phyloP scores from a whole-genome alignment of 2,113 vertebrate genomes.

The Amphiprion ocellaris region DNA sequence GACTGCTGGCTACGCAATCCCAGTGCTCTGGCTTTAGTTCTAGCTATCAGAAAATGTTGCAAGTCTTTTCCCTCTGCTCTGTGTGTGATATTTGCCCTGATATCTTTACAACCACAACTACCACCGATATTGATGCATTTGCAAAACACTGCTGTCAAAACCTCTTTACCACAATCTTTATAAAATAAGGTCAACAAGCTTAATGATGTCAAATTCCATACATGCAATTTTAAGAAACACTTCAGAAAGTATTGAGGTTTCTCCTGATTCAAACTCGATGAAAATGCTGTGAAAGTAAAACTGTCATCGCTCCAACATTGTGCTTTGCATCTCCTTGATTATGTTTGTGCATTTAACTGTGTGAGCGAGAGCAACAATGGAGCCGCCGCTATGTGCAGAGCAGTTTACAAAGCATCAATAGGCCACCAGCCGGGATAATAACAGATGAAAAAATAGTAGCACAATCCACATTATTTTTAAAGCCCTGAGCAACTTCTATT shows the following conservation, averaged over 20 bases:
- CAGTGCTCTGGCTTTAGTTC: slow-evolving; percentile 14
- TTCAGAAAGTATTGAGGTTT: not conserved
- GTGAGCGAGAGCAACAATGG: slow-evolving; percentile 29
- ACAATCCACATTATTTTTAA: slow-evolving; percentile 55
- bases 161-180: not conserved
- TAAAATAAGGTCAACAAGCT: not conserved
- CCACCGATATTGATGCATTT: not conserved
- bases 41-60: slow-evolving; percentile 18
- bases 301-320: slow-evolving; percentile 16
- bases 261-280: not conserved
- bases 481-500: slow-evolving; percentile 46
- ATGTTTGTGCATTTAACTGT: slow-evolving; percentile 43
- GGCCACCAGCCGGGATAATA: slow-evolving; percentile 69
- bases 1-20: not conserved
- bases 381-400: slow-evolving; percentile 24
- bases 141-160: not conserved
- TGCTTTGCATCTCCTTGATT: slow-evolving; percentile 29
- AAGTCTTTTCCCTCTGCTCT: not conserved
- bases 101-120: not conserved
- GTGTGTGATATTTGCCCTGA: not conserved
- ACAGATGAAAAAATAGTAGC: slow-evolving; percentile 52
- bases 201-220: not conserved
- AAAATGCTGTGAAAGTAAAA: slow-evolving; percentile 5
- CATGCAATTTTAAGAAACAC: not conserved
- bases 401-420: slow-evolving; percentile 61